Base-by-base conservation (phyloP, 2,113 vertebrate species). In the Eurystomus gularis region DNA sequence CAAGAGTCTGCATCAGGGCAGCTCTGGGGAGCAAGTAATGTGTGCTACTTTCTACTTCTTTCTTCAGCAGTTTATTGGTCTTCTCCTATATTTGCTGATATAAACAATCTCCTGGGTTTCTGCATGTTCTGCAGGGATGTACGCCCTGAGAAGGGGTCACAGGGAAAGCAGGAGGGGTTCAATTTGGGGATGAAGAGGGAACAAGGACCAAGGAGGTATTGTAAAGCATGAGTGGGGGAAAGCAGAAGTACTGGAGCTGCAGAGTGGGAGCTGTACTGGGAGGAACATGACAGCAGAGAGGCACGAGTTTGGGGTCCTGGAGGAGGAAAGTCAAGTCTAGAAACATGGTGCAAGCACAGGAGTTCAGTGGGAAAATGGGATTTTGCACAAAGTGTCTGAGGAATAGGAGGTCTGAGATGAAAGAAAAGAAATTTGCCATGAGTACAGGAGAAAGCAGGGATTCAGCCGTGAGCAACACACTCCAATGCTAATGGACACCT, bases 61-160 rank as follows among this genome's bases (percentile, higher is more conserved):
- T n/a, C 31, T 83, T 58, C 60, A n/a, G 25, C 40, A 70, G 28
- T 35, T 84, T 83, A 40, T 37, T 54, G 9, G 9, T 82, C 60
- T 78, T 65, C 51, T 35, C 25, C 5, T 11, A 13, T 29, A 20
- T 58, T 82, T 81, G n/a, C 69, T 66, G 54, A 44, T 17, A 70
- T 3, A 70, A 61, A 46, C 37, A 78, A 46, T 17, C 37, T 23
- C 60, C 64, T 17, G 17, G 28, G n/a, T 72, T 93, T 69, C 76
- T 70, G 10, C 0, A 1, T 4, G 25, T 35, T 73, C 58, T 65
- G 64, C 42, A 54, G 40, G 46, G 71, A 71, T 3, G 5, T 10
- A n/a, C 15, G 23, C 2, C 7, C 7, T 0, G 0, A 61, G n/a
- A 25, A 82, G 6, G 5, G 31, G 11, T 12, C 26, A 79, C 5